Evolutionary conservation across 2,113 vertebrate species (phyloP).

Genomic region (Rissa tridactyla): DNA sequence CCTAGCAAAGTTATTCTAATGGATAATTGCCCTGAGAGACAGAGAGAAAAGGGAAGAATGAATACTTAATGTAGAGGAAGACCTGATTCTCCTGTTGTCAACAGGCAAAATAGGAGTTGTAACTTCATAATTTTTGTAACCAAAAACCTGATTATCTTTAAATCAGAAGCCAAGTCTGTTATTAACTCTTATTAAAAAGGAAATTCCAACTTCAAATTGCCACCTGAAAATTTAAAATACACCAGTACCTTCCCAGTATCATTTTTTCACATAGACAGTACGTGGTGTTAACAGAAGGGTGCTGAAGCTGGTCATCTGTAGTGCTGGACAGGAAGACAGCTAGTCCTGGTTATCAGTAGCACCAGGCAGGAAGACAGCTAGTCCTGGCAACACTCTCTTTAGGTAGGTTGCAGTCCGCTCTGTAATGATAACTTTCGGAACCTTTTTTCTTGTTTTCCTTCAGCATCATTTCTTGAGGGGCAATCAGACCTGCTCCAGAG

Average conservation of each 20-base stretch:
- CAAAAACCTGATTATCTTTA: not conserved
- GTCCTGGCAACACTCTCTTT: not conserved
- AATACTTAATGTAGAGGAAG: not conserved
- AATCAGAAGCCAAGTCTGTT: not conserved
- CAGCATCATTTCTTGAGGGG: not conserved
- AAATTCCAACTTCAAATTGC: not conserved
- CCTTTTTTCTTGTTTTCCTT: not conserved
- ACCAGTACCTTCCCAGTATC: not conserved
- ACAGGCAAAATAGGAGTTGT: not conserved
- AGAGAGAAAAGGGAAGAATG: not conserved
- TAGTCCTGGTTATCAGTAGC: not conserved
- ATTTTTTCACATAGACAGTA: not conserved
- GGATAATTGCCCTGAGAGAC: not conserved
- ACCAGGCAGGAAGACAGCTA: not conserved
- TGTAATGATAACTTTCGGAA: not conserved
- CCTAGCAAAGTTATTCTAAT: not conserved
- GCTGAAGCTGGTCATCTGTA: not conserved
- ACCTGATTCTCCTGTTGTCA: not conserved
- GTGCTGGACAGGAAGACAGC: not conserved
- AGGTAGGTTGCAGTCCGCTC: not conserved
- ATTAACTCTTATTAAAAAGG: not conserved
- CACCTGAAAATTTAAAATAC: not conserved
- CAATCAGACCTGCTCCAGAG: not conserved
- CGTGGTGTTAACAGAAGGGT: not conserved
- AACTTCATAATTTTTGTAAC: not conserved